Evolutionary conservation across 2,113 vertebrate species (phyloP), one percentile per base, ranked within the genome.

Genomic region (Eublepharis macularius): DNA sequence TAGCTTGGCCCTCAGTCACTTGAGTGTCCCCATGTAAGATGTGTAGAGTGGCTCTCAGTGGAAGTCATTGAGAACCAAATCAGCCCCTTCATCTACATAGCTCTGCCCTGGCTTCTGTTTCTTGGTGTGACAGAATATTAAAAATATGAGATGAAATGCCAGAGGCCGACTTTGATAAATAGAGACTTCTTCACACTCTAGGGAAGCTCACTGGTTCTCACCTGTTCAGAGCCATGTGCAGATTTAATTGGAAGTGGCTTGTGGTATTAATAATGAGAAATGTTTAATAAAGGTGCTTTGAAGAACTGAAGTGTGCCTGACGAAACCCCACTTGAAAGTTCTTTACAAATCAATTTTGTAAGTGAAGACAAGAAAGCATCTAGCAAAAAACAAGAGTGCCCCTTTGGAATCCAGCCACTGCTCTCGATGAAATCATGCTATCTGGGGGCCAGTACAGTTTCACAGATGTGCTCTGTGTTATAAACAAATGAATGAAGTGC

Each of bases 381-480:
- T 32, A 68, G 77, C 78, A 73, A 77, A 14, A 51, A 91, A 88
- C 80, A 82, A 85, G 87, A 86, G 81, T 6, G 80, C 91, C 88
- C 78, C 51, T 80, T 79, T 90, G 94, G 94, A 94, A 86, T 90
- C 80, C 47, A 74, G 77, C 70, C 82, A 89, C 73, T 77, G 65
- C 89, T 81, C 84, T 74, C 76, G 94, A 93, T 96, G 97, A 97
- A 94, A 89, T 96, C 96, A 94, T 93, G 82, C 63, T 70, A 78
- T 93, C 93, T n/a, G 65, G 95, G 93, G 95, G 95, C 89, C 83
- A 88, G 88, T 36, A 86, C 65, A 95, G 94, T 75, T 65, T 90
- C 36, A 5, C 91, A 93, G 89, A 93, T 91, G 90, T 86, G 91
- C 76, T 91, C 89, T 84, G 78, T 85, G 84, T 92, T 39, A 76